Base-by-base conservation (phyloP, 2,797 vertebrate genomes). In the Lophius americanus region DNA sequence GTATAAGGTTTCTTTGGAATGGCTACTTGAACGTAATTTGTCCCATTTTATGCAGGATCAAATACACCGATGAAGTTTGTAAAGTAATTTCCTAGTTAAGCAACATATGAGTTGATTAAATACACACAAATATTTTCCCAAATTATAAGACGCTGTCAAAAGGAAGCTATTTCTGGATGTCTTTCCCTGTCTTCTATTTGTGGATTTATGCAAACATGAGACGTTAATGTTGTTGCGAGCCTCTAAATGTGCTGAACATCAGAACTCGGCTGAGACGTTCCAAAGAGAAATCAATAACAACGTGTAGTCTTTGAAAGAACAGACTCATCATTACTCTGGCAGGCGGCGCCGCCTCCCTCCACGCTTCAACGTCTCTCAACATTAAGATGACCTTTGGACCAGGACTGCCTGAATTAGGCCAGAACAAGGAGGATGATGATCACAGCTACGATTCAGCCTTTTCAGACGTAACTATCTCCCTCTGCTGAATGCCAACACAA, bases 401-500 rank as follows among this genome's bases (percentile, higher is more conserved):
- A 11, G 50, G 39, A 75, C 58, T 2, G 58, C 61, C 64, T 70
- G 65, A 36, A 52, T 74, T 49, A 32, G 76, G 75, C 75, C 78
- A 58, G 51, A 68, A 52, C 60, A 32, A 63, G 70, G 55, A 2
- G 12, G 51, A 59, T 7, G 1, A 53, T 23, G 73, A 85, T 83
- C 81, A 62, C 64, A 78, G 70, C 57, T 33, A 1, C 13, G 11
- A 79, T 64, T 44, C 58, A 33, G 76, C 55, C 63, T 63, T 69
- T 74, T 78, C 68, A 60, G 65, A 84, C 76, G 67, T 72, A 84
- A 73, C 63, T 60, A 73, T 69, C 76, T 84, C 64, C 53, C 56
- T 64, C 51, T 43, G 52, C 42, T 73, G 75, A 89, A 82, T 71
- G 68, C 83, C 77, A 79, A 56, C 75, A 48, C 60, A 73, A 65